Evolutionary conservation across 2,797 vertebrate species (phyloP).

Genomic region (Melanotaenia parkinsoni): DNA sequence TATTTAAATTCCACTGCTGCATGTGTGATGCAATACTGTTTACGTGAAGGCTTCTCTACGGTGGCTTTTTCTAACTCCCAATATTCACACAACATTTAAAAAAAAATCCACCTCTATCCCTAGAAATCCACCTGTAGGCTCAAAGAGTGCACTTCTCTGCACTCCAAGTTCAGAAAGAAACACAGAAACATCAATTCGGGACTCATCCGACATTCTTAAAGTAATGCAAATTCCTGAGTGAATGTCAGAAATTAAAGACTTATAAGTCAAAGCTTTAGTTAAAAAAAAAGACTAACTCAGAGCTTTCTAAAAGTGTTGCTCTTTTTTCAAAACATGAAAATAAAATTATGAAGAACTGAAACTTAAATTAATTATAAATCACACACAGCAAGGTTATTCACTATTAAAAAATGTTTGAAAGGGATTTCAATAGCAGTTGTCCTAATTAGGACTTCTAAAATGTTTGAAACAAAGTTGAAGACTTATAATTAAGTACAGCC

Average conservation of each 20-base stretch:
- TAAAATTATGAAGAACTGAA: background rate
- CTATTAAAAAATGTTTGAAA: background rate
- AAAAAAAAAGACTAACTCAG: background rate
- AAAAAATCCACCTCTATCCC: slow-evolving; percentile 14
- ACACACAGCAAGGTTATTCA: background rate
- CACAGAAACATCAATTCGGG: slow-evolving; percentile 11
- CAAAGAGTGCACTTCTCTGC: slow-evolving; percentile 1
- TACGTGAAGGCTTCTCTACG: background rate
- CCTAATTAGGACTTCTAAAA: background rate
- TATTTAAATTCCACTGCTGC: background rate
- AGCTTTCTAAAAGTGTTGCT: background rate
- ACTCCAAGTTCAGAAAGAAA: slow-evolving; percentile 18
- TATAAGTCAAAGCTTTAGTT: slow-evolving; percentile 5
- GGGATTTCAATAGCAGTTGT: background rate
- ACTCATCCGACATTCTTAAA: slow-evolving; percentile 2
- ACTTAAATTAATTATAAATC: slow-evolving; percentile 7
- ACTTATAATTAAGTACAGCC: background rate
- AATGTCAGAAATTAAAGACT: slow-evolving; percentile 2
- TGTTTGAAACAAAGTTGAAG: background rate
- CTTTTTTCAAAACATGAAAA: slow-evolving; percentile 20
- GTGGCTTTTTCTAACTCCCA: background rate
- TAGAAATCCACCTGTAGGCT: slow-evolving; percentile 14
- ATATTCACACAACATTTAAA: slow-evolving; percentile 12
- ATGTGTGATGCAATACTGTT: background rate
- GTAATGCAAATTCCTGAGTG: slow-evolving; percentile 10